These are phyloP conservation scores for Phocides pigmalion DNA, from an alignment of 1,140 invertebrate genomes.

Conservation along the genomic window DNA sequence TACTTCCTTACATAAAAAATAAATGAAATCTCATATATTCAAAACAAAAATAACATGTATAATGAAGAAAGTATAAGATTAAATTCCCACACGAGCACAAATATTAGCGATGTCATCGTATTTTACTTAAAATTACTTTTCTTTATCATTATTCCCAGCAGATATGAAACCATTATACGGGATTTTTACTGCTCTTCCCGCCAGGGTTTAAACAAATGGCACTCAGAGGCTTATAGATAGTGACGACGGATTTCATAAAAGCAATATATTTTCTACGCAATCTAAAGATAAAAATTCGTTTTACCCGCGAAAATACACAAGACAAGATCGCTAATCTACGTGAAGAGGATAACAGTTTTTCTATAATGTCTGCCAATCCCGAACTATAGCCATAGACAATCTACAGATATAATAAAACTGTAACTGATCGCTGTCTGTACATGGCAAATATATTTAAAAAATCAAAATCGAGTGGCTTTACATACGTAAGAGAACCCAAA, in stretches of 20 bases:
- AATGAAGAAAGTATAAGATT: too few species aligned
- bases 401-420: too few species aligned
- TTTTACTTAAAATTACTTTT: slow-evolving; percentile 1
- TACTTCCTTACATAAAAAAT: too few species aligned
- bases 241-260: neutral
- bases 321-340: neutral
- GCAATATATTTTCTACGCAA: neutral
- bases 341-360: too few species aligned
- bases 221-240: neutral
- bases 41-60: too few species aligned
- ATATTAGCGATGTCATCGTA: neutral
- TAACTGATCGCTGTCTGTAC: too few species aligned
- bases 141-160: neutral
- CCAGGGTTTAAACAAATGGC: neutral
- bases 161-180: neutral
- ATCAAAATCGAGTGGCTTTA: too few species aligned
- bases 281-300: slow-evolving; percentile 1
- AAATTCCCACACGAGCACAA: neutral
- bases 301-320: neutral
- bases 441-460: too few species aligned
- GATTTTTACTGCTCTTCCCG: neutral
- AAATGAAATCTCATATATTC: too few species aligned
- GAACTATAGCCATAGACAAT: too few species aligned
- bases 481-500: too few species aligned
- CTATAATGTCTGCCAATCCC: too few species aligned